Evolutionary conservation across 2,797 vertebrate genomes (phyloP), one percentile per base, ranked within the genome.

Genomic region (Euthynnus affinis): DNA sequence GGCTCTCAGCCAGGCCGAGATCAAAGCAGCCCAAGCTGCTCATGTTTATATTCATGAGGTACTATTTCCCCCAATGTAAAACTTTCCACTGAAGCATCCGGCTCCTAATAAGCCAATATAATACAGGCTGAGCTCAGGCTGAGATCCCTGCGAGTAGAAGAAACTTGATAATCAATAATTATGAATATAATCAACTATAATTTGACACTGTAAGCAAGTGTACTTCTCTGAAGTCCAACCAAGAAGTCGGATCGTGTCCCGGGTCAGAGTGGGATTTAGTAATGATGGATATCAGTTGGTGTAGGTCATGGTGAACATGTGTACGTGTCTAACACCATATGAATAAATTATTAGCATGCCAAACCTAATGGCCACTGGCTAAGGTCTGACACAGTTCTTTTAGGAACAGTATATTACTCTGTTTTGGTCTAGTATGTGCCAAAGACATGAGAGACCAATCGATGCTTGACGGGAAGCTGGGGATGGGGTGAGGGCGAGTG

Each of bases 11-110:
- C 88, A 90, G 87, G 62, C 79, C 32, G 34, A 90, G 88, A 94
- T 93, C 90, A 94, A 91, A 92, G 88, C 77, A 76, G 83, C 68
- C 70, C 76, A 80, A 81, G 81, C 87, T 86, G 80, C 89, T 94
- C 92, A 94, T 94, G 93, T 83, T 93, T 94, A 78, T 90, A 94
- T 93, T 92, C 92, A 94, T 91, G 84, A 90, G 81, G 81, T 76
- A 55, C 71, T 3, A 67, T 68, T 66, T 53, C 76, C 64, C 64
- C 68, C 18, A 22, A 81, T 81, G 70, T 78, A 74, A 87, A 91
- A 92, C 85, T 88, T 90, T 88, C 81, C 84, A 79, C 80, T 63
- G 74, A 84, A 89, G 78, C 77, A 88, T 88, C 81, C 51, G 59
- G 82, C 66, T 80, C 59, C 59, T 89, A 87, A 88, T 81, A 86